Base-by-base conservation (phyloP, 2,797 vertebrate genomes). In the Sparus aurata region DNA sequence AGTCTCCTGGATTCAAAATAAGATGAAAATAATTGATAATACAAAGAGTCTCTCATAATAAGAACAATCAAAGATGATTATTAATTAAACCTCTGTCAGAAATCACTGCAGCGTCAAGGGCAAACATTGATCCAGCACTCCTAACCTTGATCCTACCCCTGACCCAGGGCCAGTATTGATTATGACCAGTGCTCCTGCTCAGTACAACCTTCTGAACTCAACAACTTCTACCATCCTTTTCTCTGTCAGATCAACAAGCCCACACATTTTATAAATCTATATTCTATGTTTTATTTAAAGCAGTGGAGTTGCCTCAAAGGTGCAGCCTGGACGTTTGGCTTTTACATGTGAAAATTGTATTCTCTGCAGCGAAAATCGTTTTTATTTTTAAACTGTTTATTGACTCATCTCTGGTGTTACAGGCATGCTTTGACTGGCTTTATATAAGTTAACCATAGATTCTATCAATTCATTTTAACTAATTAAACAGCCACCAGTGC, bases 141-240 rank as follows among this genome's bases (percentile, higher is more conserved):
- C 65, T 75, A 53, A 68, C 67, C 57, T 74, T 86, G 67, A 84
- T 75, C 55, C 74, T 46, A 63, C 46, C 43, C 55, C 52, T 62
- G 66, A 81, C 86, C 80, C 25, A 71, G 73, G 74, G 77, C 73
- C 82, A 59, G 34, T 87, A 89, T 87, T 73, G 91, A 92, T 82
- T 9, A 0, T 84, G 60, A 66, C 52, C 69, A 71, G 41, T 49
- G 54, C 55, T 82, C 74, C 64, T 83, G 70, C 72, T 83, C 69
- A 74, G 47, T 75, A 45, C 49, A 75, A 62, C 79, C 75, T 79
- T 85, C 74, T 89, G 73, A 82, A 76, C 72, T 46, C 22, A 65
- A 12, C 46, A 69, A 76, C 75, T 79, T 63, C 53, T 71, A 52
- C 53, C 27, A 53, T 71, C 50, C 69, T 77, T 75, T 46, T 25